Percentiles rank a stretch among this genome's conserved stretches.
phyloP scores from a whole-genome alignment of 2,113 vertebrate species.

The Gymnarchus niloticus region DNA sequence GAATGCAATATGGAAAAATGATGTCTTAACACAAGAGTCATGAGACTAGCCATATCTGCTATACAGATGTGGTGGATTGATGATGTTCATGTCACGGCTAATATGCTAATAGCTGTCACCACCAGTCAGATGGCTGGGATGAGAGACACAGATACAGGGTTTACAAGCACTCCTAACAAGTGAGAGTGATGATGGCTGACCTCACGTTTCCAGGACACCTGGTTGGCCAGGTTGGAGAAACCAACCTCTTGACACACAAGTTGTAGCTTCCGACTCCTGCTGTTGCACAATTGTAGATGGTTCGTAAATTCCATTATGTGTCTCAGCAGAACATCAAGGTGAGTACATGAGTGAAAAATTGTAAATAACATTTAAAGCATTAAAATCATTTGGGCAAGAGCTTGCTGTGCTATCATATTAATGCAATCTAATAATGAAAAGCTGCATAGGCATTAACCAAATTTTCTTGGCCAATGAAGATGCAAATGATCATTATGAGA shows the following conservation, averaged over 20 bases:
- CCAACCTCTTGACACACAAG: neutral
- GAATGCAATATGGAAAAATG: neutral
- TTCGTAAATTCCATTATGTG: neutral
- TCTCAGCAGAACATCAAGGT: too few relatives aligned
- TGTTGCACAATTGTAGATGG: neutral
- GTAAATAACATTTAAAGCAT: constrained; percentile 5
- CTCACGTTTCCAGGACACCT: neutral
- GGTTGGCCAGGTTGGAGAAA: neutral
- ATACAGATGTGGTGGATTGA: neutral
- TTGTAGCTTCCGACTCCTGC: neutral
- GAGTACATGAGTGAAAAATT: neutral
- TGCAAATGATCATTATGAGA: neutral
- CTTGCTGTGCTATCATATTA: constrained; percentile 1
- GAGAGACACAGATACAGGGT: neutral
- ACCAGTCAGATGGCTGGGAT: neutral
- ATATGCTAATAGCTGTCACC: neutral
- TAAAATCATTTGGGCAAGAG: neutral
- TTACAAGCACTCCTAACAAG: neutral
- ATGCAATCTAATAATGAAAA: constrained; percentile 11
- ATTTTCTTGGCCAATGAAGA: constrained; percentile 6
- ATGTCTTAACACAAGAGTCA: neutral
- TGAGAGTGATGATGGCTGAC: neutral
- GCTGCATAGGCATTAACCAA: neutral
- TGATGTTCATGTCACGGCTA: neutral
- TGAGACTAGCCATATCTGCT: neutral